Conservation (phyloP, 1,140 invertebrate species). For the Conus betulinus region DNA sequence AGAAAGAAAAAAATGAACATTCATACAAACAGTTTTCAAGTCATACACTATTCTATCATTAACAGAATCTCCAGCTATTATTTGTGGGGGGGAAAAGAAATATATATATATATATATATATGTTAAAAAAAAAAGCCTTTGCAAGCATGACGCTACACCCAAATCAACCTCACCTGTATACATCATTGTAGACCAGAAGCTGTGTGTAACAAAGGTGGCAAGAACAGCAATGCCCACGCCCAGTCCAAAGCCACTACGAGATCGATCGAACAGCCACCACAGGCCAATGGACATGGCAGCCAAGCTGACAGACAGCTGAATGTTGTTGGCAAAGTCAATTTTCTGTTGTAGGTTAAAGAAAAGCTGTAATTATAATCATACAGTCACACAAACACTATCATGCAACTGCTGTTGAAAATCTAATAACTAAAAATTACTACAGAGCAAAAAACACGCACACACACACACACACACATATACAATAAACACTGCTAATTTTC, state of each 20-base stretch:
- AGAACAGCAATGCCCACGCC: conserved; percentile 74
- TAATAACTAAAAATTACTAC: too few relatives aligned
- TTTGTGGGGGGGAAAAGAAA: too few relatives aligned
- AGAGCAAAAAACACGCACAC: too few relatives aligned
- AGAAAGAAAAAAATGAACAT: too few relatives aligned
- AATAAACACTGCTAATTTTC: too few relatives aligned
- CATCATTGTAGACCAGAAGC: conserved; percentile 75
- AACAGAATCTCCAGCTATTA: too few relatives aligned
- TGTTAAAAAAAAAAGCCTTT: neutral
- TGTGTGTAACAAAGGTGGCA: conserved; percentile 75
- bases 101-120: neutral
- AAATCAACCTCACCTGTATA: conserved; percentile 72
- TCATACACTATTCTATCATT: too few relatives aligned
- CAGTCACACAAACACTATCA: neutral
- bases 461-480: too few relatives aligned
- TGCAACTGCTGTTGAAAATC: neutral
- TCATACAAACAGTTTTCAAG: too few relatives aligned
- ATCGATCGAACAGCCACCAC: conserved; percentile 77
- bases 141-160: neutral
- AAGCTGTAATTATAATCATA: neutral
- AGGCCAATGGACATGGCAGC: conserved; percentile 76
- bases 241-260: conserved; percentile 75
- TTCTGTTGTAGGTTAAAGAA: conserved; percentile 72
- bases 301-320: conserved; percentile 75
- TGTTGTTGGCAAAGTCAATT: conserved; percentile 76